Evolutionary conservation across 2,113 vertebrate genomes (phyloP).

Genomic region (Pteropus alecto): DNA sequence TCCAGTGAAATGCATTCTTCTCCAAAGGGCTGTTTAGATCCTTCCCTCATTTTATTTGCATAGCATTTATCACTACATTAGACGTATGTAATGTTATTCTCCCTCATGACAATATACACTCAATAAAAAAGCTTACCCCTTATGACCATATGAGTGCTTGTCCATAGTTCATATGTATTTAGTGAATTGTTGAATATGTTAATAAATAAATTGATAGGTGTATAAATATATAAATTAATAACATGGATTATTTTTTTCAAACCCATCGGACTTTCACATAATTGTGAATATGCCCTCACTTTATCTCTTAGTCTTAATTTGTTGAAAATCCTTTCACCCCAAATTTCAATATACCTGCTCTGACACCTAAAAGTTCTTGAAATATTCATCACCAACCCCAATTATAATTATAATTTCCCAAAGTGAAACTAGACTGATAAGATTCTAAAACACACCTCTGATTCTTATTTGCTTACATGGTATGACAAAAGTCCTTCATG

Average conservation of each 20-base stretch:
- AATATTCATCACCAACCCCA: background rate
- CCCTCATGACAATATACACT: background rate
- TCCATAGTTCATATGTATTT: background rate
- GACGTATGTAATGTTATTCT: background rate
- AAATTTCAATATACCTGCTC: background rate
- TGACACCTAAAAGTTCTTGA: background rate
- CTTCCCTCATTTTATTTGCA: background rate
- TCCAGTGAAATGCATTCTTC: background rate
- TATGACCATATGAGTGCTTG: background rate
- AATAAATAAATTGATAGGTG: background rate
- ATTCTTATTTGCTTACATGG: background rate
- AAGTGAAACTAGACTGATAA: background rate
- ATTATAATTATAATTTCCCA: background rate
- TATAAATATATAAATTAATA: background rate
- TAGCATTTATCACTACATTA: background rate
- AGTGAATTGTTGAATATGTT: background rate
- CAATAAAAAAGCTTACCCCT: background rate
- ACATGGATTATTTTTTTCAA: background rate
- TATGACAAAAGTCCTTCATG: background rate
- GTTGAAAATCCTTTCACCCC: background rate
- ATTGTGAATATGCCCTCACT: background rate
- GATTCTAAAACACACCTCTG: background rate
- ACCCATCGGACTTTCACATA: background rate
- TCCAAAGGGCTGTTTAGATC: background rate
- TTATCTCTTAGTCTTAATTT: background rate